Base-by-base conservation (phyloP, 2,797 vertebrate genomes). In the Parotocinclus haroldoi region DNA sequence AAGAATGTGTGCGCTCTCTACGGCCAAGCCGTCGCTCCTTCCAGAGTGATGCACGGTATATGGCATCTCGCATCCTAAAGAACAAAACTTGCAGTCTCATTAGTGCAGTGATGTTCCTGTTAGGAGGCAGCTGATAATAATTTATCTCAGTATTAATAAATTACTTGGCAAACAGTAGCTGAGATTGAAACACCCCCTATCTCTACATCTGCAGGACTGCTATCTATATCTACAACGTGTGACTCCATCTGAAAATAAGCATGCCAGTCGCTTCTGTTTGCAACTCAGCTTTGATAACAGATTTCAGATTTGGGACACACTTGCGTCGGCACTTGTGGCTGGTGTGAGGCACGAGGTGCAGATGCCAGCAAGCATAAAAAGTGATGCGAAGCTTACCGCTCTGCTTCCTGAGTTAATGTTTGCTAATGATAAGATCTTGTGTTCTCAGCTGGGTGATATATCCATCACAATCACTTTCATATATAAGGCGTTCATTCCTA, bases 191-290 rank as follows among this genome's bases (percentile, higher is more conserved):
- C 19, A 14, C 4, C 40, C 5, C n/a, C 11, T 12, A 3, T 14
- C 12, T 66, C 17, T 55, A 27, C 18, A 53, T 27, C 17, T 42
- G 55, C 39, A 44, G 7, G 19, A 64, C 46, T 3, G 5, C 62
- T 46, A 53, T 59, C 49, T 54, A 54, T 40, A 59, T 48, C 56
- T 59, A 39, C 49, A 38, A 45, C 18, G 46, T 65, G 62, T 42
- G 69, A 54, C 42, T 44, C 49, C 53, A 36, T 49, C 49, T 65
- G 62, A 54, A 65, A 64, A 71, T 65, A 63, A 54, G 37, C 12
- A 17, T 17, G 56, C 27, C 42, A 63, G 40, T 58, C n/a, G 8
- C 57, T 56, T 45, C 8, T 8, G 13, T 19, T 19, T 16, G 10
- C 52, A 52, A 42, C 4, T 13, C 7, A 5, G 53, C 59, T 13